Evolutionary conservation across 1,140 invertebrate species (phyloP).

Genomic region (Musca vetustissima): DNA sequence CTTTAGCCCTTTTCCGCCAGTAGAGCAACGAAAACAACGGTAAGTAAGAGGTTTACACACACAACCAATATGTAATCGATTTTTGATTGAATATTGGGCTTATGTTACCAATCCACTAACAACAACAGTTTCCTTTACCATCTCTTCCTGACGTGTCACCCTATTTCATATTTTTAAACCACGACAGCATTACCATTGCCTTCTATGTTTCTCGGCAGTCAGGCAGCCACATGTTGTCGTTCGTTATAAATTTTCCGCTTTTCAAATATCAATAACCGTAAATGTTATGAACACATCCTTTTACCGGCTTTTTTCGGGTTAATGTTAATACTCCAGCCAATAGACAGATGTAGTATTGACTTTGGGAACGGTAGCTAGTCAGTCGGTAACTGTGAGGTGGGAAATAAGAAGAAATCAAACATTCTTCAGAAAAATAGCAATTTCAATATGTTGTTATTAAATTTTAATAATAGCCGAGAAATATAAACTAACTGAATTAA

Average conservation of each 20-base stretch:
- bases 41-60: constrained; percentile 10
- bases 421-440: neutral
- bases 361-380: neutral
- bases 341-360: too few species aligned
- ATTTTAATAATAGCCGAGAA: too few species aligned
- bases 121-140: neutral
- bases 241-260: constrained; percentile 56
- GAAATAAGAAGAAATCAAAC: too few species aligned
- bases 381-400: neutral
- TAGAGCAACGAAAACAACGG: neutral
- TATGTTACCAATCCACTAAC: constrained; percentile 9
- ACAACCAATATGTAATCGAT: constrained; percentile 47
- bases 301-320: constrained; percentile 24
- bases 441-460: neutral
- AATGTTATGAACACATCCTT: constrained; percentile 54
- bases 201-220: neutral
- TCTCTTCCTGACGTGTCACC: neutral
- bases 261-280: constrained; percentile 57
- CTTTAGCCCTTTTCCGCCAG: neutral
- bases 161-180: neutral
- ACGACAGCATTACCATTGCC: neutral
- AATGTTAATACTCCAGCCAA: constrained; percentile 15
- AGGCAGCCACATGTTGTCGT: constrained; percentile 43
- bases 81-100: constrained; percentile 55
- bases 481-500: too few species aligned